Base-by-base conservation (phyloP, 2,113 vertebrate genomes). In the Pholis gunnellus region DNA sequence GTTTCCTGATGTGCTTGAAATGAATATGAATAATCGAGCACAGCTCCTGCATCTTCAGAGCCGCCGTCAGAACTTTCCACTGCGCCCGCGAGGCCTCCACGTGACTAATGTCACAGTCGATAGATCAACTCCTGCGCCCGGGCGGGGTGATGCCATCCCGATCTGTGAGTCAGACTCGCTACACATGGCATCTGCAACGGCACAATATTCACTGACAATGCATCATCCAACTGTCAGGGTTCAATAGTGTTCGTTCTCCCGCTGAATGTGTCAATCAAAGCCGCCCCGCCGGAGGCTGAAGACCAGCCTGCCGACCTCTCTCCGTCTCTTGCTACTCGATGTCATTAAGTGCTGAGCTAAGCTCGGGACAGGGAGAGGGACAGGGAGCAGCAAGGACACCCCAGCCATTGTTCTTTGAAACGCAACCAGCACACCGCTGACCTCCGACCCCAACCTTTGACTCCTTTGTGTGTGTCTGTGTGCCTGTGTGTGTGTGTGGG, bases 401-500 rank as follows among this genome's bases (percentile, higher is more conserved):
- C 85, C 64, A 18, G 9, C 78, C 71, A 86, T 86, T 87, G 86
- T 90, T 79, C 44, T 79, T 74, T 78, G 64, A 84, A 59, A 78
- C 56, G 8, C 54, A 59, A 72, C 84, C 76, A 29, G 76, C 78
- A 78, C 73, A 63, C 69, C 10, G 11, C 57, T 76, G 78, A 90
- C 89, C 91, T 83, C 80, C 83, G 70, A 90, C 87, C 78, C 74
- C n/a, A 3, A 90, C 89, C 91, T 91, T 67, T 93, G 83, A 84
- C 88, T 71, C 54, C 57, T 66, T 59, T 80, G 60, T 83, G 63
- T 50, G 78, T n/a, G 72, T 71, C 9, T 80, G 56, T 77, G 65
- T 52, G 84, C 57, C 73, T 40, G 63, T 50, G 52, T 78, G 31
- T 79, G 34, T 65, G 48, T 56, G 34, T 72, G 38, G 17, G 70